Base-by-base conservation (phyloP, 2,113 vertebrate species). In the Carassius gibelio region DNA sequence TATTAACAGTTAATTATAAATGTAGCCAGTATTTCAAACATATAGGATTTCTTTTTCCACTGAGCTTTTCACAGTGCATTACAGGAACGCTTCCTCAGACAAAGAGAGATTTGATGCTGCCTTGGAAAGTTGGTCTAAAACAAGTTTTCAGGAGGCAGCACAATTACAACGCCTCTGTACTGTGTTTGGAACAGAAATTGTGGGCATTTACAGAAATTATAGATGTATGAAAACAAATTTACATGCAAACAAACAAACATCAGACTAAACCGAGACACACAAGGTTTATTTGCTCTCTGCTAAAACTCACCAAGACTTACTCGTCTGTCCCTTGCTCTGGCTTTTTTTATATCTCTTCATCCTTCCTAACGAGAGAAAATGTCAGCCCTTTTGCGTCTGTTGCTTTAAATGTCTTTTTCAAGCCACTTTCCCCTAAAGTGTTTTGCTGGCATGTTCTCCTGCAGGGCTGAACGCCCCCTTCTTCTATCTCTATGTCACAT, bases 391-490 rank as follows among this genome's bases (percentile, higher is more conserved):
- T 38, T 69, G 64, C 30, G 8, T 52, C 75, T 72, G 19, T 62
- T 62, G 23, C 75, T 83, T 78, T 78, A 78, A 87, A 57, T 87
- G 81, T 77, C 34, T 83, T 61, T 83, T 78, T 62, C 42, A 72
- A 57, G 82, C 50, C 74, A 77, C 38, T 71, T 78, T 52, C 38
- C 85, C 74, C 45, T 79, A 42, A 68, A 83, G 64, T 38, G 64
- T 45, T 61, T 52, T 3, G 0, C 19, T 69, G n/a, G 52, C 76
- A 76, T 80, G 64, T 72, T 80, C 42, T 81, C 42, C 55, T 48
- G n/a, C 8, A 17, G 10, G 14, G 14, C 79, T 19, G 36, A 50
- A 72, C 23, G 8, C 62, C 21, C 38, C 61, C 36, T 19, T 30
- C 57, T 75, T 48, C 9, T n/a, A 17, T 30, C 50, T 72, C 62